Percentiles rank a stretch among this genome's conserved stretches.
phyloP scores from a whole-genome alignment of 2,888 invertebrate genomes.

The Polymixis lichenea region DNA sequence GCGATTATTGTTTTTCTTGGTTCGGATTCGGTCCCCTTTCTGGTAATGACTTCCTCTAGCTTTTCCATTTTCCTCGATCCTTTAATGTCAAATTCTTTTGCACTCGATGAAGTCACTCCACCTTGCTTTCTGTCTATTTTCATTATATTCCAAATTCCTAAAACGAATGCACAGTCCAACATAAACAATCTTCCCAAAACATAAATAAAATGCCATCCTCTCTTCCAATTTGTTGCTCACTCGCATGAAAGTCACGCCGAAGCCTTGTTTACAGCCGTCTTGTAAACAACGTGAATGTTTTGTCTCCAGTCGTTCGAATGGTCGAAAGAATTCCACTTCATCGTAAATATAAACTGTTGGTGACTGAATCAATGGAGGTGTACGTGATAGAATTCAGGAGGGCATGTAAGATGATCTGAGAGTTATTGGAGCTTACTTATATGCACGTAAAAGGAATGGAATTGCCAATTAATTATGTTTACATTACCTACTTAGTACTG shows the following conservation, averaged over 20 bases:
- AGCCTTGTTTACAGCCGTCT: conserved; percentile 32
- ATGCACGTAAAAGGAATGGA: not conserved
- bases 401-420: conserved; percentile 12
- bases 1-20: too few relatives aligned
- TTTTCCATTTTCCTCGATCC: too few relatives aligned
- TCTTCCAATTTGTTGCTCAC: not conserved
- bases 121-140: not conserved
- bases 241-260: not conserved
- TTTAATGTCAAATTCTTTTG: too few relatives aligned
- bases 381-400: conserved; percentile 56
- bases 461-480: not conserved
- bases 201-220: not conserved
- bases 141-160: not conserved
- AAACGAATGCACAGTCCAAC: not conserved
- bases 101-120: not conserved
- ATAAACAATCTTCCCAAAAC: not conserved
- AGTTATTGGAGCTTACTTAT: not conserved
- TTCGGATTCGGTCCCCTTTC: too few relatives aligned
- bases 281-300: conserved; percentile 59
- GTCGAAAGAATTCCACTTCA: conserved; percentile 57
- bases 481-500: not conserved
- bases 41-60: too few relatives aligned
- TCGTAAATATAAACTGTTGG: conserved; percentile 62
- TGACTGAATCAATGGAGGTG: conserved; percentile 39
- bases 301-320: conserved; percentile 45